Conservation (phyloP, 2,797 vertebrate species). For the Acanthis flammea region DNA sequence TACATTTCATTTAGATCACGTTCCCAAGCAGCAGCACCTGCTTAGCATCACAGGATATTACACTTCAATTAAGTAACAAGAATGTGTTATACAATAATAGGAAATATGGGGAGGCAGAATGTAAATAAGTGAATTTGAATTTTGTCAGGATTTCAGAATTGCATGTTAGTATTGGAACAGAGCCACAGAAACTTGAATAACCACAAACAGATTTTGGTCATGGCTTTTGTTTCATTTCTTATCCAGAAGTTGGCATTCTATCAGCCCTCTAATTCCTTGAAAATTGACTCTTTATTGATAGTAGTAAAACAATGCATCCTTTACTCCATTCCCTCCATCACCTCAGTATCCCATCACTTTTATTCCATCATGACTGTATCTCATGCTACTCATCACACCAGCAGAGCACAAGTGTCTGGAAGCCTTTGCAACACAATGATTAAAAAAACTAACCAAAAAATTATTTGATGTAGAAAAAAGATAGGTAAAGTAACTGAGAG, state of each 20-base stretch:
- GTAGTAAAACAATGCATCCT: not conserved
- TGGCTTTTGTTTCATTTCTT: constrained; percentile 52
- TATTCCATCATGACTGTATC: not conserved
- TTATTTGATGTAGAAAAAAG: not conserved
- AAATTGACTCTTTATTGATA: constrained; percentile 9
- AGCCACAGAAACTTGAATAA: constrained; percentile 55
- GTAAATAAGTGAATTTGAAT: constrained; percentile 53
- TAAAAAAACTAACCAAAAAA: not conserved
- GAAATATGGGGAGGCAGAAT: constrained; percentile 35
- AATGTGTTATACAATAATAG: constrained; percentile 46
- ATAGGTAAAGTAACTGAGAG: not conserved
- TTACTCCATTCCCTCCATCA: not conserved
- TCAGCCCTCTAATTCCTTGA: constrained; percentile 17
- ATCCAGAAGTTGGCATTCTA: constrained; percentile 18
- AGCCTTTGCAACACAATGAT: not conserved
- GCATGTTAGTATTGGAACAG: constrained; percentile 36
- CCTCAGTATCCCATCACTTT: not conserved
- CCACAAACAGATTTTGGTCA: constrained; percentile 9
- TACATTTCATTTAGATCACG: not conserved
- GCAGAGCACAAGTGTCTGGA: not conserved
- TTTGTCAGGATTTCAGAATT: constrained; percentile 53
- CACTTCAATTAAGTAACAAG: constrained; percentile 13
- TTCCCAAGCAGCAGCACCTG: constrained; percentile 8
- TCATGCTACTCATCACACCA: not conserved
- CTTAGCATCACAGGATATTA: not conserved